Evolutionary conservation across 2,888 invertebrate genomes (phyloP).

Genomic region (Lycaena phlaeas): DNA sequence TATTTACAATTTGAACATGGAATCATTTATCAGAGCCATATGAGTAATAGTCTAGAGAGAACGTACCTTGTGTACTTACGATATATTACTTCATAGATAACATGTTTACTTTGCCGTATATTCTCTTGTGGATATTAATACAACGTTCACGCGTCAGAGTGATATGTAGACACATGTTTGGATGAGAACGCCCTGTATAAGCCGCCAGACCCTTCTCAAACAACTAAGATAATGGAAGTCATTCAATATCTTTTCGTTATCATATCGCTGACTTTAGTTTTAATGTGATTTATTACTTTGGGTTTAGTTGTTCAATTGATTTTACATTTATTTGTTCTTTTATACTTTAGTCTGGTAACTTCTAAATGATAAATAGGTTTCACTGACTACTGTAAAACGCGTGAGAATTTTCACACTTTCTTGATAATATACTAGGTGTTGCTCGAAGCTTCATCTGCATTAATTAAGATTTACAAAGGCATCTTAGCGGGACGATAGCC

Average conservation of each 20-base stretch:
- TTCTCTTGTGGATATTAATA: not conserved
- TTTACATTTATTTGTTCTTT: conserved; percentile 13
- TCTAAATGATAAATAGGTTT: too few relatives aligned
- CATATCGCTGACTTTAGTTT: not conserved
- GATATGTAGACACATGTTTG: conserved; percentile 9
- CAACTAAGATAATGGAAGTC: conserved; percentile 35
- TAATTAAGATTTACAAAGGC: too few relatives aligned
- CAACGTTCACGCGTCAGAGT: not conserved
- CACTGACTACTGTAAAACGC: too few relatives aligned
- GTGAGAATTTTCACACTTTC: too few relatives aligned
- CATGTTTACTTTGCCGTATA: not conserved
- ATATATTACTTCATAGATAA: not conserved
- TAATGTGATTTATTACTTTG: conserved; percentile 19
- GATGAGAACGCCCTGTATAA: conserved; percentile 13
- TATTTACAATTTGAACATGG: too few relatives aligned
- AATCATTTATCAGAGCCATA: too few relatives aligned
- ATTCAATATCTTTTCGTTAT: conserved; percentile 33
- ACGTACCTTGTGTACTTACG: too few relatives aligned
- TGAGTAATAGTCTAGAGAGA: too few relatives aligned
- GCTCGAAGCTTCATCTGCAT: too few relatives aligned
- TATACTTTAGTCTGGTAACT: too few relatives aligned
- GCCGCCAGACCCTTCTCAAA: conserved; percentile 23
- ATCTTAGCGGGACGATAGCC: too few relatives aligned
- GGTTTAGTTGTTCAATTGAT: conserved; percentile 19
- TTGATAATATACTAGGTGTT: too few relatives aligned